These are phyloP conservation scores for Microdon myrmicae DNA, from an alignment of 2,888 invertebrate genomes.

Conservation along the genomic window DNA sequence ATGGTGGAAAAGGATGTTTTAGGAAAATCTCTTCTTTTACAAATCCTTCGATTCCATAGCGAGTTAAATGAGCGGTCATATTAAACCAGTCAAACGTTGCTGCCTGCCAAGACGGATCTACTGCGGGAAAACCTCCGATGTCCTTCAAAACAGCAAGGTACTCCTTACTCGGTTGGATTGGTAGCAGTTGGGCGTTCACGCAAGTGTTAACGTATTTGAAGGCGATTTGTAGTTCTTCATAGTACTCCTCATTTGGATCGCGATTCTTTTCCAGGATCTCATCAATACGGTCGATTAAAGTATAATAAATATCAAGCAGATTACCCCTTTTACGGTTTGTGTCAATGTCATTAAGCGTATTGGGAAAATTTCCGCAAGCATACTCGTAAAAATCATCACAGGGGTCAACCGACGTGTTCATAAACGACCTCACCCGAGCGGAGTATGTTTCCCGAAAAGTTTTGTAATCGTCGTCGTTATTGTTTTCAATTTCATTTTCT, in stretches of 20 bases:
- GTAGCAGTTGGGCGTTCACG: constrained; percentile 56
- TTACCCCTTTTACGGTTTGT: constrained; percentile 56
- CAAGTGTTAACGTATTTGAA: constrained; percentile 59
- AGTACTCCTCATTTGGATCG: constrained; percentile 44
- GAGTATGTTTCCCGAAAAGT: constrained; percentile 56
- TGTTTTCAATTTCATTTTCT: constrained; percentile 49
- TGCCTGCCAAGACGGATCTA: constrained; percentile 55
- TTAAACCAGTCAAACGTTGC: constrained; percentile 62
- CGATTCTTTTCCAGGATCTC: constrained; percentile 52
- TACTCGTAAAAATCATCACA: constrained; percentile 64
- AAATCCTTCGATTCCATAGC: constrained; percentile 56
- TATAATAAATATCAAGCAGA: constrained; percentile 58
- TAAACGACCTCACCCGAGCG: constrained; percentile 57
- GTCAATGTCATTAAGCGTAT: constrained; percentile 54
- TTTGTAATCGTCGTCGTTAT: constrained; percentile 18
- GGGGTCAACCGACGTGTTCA: constrained; percentile 59
- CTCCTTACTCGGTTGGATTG: constrained; percentile 56
- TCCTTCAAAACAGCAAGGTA: constrained; percentile 58
- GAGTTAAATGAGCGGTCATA: constrained; percentile 61
- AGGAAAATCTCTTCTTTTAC: constrained; percentile 56
- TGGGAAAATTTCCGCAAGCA: constrained; percentile 62
- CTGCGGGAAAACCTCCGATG: constrained; percentile 63
- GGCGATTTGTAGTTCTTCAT: constrained; percentile 56
- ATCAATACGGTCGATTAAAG: constrained; percentile 53
- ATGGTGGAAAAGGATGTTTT: constrained; percentile 58